Evolutionary conservation across 1,140 invertebrate species (phyloP), one percentile per base, ranked within the genome.

Genomic region (Euglossa dilemma): DNA sequence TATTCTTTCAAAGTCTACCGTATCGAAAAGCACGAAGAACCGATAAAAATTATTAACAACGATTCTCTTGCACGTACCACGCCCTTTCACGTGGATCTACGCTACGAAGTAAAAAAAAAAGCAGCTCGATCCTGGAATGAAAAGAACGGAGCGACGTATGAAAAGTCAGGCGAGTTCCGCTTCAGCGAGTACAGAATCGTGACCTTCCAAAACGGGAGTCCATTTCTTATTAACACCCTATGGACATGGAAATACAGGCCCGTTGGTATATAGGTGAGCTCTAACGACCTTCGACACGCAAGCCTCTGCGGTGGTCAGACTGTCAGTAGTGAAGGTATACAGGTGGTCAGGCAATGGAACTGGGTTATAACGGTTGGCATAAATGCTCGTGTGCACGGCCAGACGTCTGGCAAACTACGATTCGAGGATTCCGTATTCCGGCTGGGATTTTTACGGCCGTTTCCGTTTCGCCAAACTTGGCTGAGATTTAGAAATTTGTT

Each of bases 281-380:
- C 18, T 57, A 63, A 54, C 67, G 87, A 75, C 88, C 90, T 91
- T 90, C 88, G 84, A 64, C 90, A 91, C 89, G 90, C 89, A 50
- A 91, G 67, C 72, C 66, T 77, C 70, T 80, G 75, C 79, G 74
- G 75, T 75, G 77, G 76, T 66, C 75, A 79, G 82, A 72, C n/a
- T 23, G 56, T 70, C 69, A 79, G 82, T 80, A 77, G 80, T 83
- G n/a, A 18, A 69, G 56, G 75, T 78, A 45, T 83, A 83, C 81
- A 79, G 75, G 66, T 79, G 67, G 81, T 83, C 81, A 79, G 81
- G 52, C 81, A 52, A 43, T 71, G 66, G 23, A 83, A 83, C 64
- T 83, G n/a, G 80, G 80, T 83, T 77, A 83, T 52, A 67, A 82
- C 12, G 73, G 25, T 18, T 23, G 43, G 45, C 64, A 50, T 61